phyloP scores from a whole-genome alignment of 2,888 invertebrate species.

The Drosophila borborema region DNA sequence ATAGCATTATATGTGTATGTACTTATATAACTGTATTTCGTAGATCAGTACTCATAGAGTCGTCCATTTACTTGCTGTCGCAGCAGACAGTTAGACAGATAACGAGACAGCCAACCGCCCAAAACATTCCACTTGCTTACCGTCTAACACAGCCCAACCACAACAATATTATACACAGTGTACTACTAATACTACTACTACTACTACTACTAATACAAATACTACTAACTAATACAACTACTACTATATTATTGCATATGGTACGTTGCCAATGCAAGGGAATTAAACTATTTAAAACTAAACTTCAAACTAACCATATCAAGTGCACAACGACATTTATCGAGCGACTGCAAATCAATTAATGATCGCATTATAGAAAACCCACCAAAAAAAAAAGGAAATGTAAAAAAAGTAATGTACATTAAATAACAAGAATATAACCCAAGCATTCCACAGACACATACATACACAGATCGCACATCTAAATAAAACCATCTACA shows the following conservation, averaged over 20 bases:
- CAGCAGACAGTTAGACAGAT: constrained; percentile 1
- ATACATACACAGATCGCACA: constrained; percentile 27
- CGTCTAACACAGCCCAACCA: constrained; percentile 17
- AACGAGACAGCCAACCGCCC: constrained; percentile 6
- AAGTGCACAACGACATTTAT: constrained; percentile 51
- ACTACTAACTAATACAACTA: background rate
- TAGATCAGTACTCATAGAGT: constrained; percentile 45
- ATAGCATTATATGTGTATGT: constrained; percentile 25
- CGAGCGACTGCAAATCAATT: constrained; percentile 36
- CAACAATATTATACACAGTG: constrained; percentile 9
- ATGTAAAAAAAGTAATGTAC: constrained; percentile 1
- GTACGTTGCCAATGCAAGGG: constrained; percentile 10
- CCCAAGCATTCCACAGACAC: constrained; percentile 42
- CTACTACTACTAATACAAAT: background rate
- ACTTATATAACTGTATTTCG: constrained; percentile 16
- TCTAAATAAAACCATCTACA: constrained; percentile 36
- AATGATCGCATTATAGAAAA: constrained; percentile 52
- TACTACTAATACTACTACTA: constrained; percentile 3
- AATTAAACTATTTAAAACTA: constrained; percentile 22
- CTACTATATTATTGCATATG: constrained; percentile 21
- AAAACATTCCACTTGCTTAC: constrained; percentile 45
- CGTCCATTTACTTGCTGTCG: constrained; percentile 44
- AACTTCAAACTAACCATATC: constrained; percentile 56
- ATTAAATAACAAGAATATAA: constrained; percentile 44
- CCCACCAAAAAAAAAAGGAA: constrained; percentile 33